These are phyloP conservation scores for Dysidea cf. avara DNA, from an alignment of 37 sponge, comb jelly and placozoan genomes.

Conservation along the genomic window DNA sequence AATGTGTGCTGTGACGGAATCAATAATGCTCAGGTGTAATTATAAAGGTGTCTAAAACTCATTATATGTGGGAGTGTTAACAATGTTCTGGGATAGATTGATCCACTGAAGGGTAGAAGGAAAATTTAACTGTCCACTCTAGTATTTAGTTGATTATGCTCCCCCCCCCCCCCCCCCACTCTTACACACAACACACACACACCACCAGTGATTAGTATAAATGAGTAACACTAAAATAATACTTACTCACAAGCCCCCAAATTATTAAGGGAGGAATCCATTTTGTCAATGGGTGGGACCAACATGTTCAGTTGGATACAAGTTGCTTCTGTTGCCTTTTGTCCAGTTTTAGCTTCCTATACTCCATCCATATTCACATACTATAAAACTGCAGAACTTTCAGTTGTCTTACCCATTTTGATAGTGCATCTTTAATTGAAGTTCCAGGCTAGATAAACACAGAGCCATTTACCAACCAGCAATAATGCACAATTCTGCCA, in stretches of 20 bases:
- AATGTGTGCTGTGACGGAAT: no score
- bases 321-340: slow-evolving; percentile 76
- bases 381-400: not conserved
- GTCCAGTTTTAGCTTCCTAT: slow-evolving; percentile 73
- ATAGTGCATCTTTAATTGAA: slow-evolving; percentile 85
- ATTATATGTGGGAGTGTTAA: no score
- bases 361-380: not conserved
- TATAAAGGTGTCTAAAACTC: no score
- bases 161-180: no score
- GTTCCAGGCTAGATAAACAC: slow-evolving; percentile 70
- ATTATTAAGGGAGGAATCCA: slow-evolving; percentile 93
- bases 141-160: no score
- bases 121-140: no score
- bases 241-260: slow-evolving; percentile 89
- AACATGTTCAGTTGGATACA: slow-evolving; percentile 80
- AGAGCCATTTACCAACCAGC: not conserved
- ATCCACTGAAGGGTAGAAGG: no score
- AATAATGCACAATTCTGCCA: not conserved
- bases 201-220: no score
- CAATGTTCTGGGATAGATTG: no score
- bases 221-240: no score
- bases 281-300: slow-evolving; percentile 93
- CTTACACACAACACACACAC: no score
- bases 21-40: no score
- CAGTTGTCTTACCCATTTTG: slow-evolving; percentile 72